Evolutionary conservation across 1,140 invertebrate species (phyloP), one percentile per base, ranked within the genome.

Genomic region (Oncopodura yosiiana): DNA sequence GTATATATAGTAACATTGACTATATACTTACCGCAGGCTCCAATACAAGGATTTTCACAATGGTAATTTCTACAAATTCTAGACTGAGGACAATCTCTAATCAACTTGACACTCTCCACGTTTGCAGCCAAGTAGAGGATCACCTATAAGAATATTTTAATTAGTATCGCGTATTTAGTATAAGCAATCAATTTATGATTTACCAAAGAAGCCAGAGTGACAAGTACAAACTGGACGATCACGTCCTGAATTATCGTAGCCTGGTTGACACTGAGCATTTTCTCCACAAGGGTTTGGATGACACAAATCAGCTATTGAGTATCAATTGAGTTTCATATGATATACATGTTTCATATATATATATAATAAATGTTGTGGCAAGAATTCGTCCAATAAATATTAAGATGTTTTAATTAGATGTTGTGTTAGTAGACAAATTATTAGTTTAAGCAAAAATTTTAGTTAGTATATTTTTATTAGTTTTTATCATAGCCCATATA

Each of bases 201-300:
- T 83, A 14, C 89, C 88, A 34, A 83, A 77, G 67, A 86, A 89
- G 18, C 85, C 66, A 18, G 51, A n/a, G 41, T 62, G 60, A 56
- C 69, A 71, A 4, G 67, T 67, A 45, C 69, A 71, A 5, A 87
- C 83, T 1, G 87, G 87, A 14, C 86, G 75, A 65, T 89, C 84
- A 44, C 82, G 81, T 21, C 84, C 83, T 1, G 80, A 80, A 46
- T 81, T 82, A 65, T 90, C 86, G 63, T 83, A 80, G 2, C 87
- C 87, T 0, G 86, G 84, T 24, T 80, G 78, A 63, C 89, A 93
- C 49, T 83, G 75, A 14, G 88, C 86, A 66, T 89, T 86, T 1
- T 66, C 70, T 2, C 88, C 88, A 65, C 87, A 93, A 16, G 87
- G 86, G 71, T 88, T 88, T 0, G 85, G 86, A 42, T 80, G 77